Percentiles rank a stretch among this genome's conserved stretches.
Conservation (phyloP, 2,888 invertebrate species). For the Malthinus flaveolus region DNA sequence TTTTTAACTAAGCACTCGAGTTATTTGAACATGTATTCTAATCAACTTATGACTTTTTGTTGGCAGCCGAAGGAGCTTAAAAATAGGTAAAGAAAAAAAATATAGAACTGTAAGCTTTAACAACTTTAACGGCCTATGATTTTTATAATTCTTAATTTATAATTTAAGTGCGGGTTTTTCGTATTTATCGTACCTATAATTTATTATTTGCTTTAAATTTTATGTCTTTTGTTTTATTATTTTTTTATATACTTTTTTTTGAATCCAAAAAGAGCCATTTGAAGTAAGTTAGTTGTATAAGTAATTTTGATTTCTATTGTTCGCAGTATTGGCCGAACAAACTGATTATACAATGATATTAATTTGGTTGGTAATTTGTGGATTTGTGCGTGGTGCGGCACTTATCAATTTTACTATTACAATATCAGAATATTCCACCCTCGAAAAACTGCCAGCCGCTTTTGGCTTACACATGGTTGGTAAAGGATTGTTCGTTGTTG, state of each 20-base stretch:
- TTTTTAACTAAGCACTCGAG: background rate
- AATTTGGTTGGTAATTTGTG: slow-evolving; percentile 73
- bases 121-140: slow-evolving; percentile 28
- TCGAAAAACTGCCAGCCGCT: slow-evolving; percentile 74
- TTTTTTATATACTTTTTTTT: slow-evolving; percentile 4
- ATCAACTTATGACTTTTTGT: slow-evolving; percentile 54
- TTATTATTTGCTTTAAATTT: slow-evolving; percentile 33
- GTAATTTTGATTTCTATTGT: slow-evolving; percentile 37
- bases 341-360: slow-evolving; percentile 70
- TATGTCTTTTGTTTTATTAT: slow-evolving; percentile 31
- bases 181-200: slow-evolving; percentile 8
- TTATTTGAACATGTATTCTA: slow-evolving; percentile 46
- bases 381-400: slow-evolving; percentile 78
- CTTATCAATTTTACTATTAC: slow-evolving; percentile 77
- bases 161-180: slow-evolving; percentile 27
- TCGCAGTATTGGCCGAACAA: slow-evolving; percentile 74
- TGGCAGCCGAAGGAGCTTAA: slow-evolving; percentile 54
- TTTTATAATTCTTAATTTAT: slow-evolving; percentile 29
- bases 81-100: slow-evolving; percentile 52
- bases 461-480: slow-evolving; percentile 79
- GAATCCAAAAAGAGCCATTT: slow-evolving; percentile 28
- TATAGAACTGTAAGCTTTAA: slow-evolving; percentile 52
- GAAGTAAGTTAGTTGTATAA: slow-evolving; percentile 23
- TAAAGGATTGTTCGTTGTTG: slow-evolving; percentile 71
- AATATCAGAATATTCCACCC: slow-evolving; percentile 73